Percentiles rank a stretch among this genome's conserved stretches.
phyloP scores from a whole-genome alignment of 2,888 invertebrate species.

The Choreutis nemorana region DNA sequence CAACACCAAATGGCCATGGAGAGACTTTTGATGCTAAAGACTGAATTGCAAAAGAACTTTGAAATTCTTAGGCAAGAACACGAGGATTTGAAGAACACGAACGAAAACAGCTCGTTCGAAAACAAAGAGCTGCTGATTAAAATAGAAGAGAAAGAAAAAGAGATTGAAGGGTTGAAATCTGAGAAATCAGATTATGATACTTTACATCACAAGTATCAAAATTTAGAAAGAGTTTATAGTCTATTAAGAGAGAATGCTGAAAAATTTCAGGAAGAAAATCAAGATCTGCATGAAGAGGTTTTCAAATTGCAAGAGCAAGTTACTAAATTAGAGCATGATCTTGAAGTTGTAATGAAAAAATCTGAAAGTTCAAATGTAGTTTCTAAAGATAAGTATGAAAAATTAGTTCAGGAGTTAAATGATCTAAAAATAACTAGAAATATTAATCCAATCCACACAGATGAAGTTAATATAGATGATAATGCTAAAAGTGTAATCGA shows the following conservation, averaged over 20 bases:
- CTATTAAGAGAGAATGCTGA: constrained; percentile 53
- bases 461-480: constrained; percentile 56
- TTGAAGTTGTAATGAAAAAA: constrained; percentile 37
- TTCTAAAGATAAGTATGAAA: constrained; percentile 41
- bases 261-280: constrained; percentile 61
- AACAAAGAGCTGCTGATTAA: constrained; percentile 42
- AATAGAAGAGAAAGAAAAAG: constrained; percentile 50
- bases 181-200: constrained; percentile 41
- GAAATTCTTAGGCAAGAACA: constrained; percentile 53
- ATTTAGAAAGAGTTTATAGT: constrained; percentile 49
- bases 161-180: constrained; percentile 29
- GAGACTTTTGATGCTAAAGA: constrained; percentile 60
- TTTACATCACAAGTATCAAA: constrained; percentile 51
- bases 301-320: constrained; percentile 56
- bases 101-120: constrained; percentile 51
- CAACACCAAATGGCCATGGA: constrained; percentile 78
- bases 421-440: constrained; percentile 35
- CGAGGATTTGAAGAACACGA: constrained; percentile 46
- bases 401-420: constrained; percentile 36
- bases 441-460: constrained; percentile 33
- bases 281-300: constrained; percentile 58
- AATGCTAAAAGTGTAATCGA: constrained; percentile 60
- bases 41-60: constrained; percentile 60
- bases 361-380: constrained; percentile 31
- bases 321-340: constrained; percentile 50